Evolutionary conservation across 2,797 vertebrate genomes (phyloP), one percentile per base, ranked within the genome.

Genomic region (Pangasius macronema): DNA sequence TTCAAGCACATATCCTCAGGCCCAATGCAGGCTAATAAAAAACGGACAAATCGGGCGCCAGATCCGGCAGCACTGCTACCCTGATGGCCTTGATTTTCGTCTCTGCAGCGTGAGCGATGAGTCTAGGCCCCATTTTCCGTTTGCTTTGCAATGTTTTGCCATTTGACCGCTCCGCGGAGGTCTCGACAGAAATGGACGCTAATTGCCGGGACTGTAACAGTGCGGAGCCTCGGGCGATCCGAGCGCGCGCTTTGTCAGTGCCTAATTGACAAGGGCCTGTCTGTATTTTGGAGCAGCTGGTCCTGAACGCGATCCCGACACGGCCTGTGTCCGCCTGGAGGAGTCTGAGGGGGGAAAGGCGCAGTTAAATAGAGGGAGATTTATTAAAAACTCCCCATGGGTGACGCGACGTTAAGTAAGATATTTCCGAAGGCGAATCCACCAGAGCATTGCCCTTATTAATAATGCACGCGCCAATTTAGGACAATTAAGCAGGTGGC

Each of bases 221-320:
- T 95, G 94, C 92, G 94, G 94, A 94, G 97, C 98, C 98, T 94
- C 95, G 90, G 97, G 97, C 97, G 94, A 90, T 90, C 95, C 93
- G 88, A 96, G 96, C 96, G 96, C 97, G 97, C 97, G 97, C 97
- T 98, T 86, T 97, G 97, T 98, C 98, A 98, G 96, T 95, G 96
- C 94, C 96, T 99, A 99, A 99, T 99, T 99, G 98, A 99, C 98
- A 99, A 99, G 98, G 96, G 96, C 97, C 97, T 98, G 98, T 98
- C 98, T 99, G 98, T 99, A 97, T 97, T 97, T 97, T 97, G 97
- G 96, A 98, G 98, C 98, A 99, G 98, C 98, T 99, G 98, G 95
- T 97, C 96, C 97, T 95, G 96, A 97, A 95, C 95, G 96, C 97
- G 97, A 97, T 98, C 97, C 97, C 97, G 97, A 98, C 97, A 95